Conservation (phyloP, 2,113 vertebrate genomes). For the Gopherus flavomarginatus region DNA sequence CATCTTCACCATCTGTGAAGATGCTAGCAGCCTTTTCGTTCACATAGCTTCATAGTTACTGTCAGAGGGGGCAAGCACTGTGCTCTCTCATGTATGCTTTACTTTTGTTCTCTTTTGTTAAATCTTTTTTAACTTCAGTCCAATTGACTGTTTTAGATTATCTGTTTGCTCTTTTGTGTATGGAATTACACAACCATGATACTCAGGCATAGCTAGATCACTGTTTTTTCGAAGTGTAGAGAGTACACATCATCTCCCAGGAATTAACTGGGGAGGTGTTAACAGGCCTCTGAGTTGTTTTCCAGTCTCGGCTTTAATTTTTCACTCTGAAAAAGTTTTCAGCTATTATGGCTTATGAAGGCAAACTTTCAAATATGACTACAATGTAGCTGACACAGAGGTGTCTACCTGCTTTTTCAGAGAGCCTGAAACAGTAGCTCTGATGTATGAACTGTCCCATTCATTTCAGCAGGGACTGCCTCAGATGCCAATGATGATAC, state of each 20-base stretch:
- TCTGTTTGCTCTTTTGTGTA: neutral
- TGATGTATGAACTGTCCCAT: fast-evolving
- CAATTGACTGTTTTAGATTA: neutral
- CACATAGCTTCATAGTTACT: neutral
- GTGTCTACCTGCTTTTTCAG: neutral
- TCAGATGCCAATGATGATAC: neutral
- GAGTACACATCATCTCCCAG: neutral
- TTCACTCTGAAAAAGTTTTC: neutral
- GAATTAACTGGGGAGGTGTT: neutral
- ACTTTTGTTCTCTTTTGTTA: neutral
- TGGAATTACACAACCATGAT: neutral
- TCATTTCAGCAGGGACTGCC: neutral
- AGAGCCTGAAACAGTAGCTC: neutral
- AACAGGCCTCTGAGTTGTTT: neutral
- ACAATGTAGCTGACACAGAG: neutral
- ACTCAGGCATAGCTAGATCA: neutral
- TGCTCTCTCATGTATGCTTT: neutral
- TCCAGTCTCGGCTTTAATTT: neutral
- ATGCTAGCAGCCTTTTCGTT: neutral
- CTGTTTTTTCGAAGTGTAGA: neutral
- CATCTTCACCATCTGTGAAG: neutral
- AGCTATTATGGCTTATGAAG: neutral
- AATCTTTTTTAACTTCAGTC: neutral
- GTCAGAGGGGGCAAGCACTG: neutral
- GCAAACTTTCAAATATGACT: neutral